Evolutionary conservation across 2,113 vertebrate species (phyloP), one percentile per base, ranked within the genome.

Genomic region (Sebastes schlegelii): DNA sequence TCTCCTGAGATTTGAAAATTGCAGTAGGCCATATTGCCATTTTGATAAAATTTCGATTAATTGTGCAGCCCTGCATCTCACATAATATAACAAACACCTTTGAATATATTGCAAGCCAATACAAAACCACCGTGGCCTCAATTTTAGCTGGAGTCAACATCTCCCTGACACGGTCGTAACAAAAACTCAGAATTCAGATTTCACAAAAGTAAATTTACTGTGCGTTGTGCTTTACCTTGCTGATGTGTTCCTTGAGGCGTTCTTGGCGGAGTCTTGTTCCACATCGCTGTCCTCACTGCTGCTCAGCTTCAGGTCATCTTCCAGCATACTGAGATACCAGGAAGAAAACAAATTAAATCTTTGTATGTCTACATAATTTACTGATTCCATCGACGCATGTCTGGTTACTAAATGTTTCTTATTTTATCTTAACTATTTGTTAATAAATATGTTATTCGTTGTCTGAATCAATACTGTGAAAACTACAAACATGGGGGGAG

Each of bases 201-300:
- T 68, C 23, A 16, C 34, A 4, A 34, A 34, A 43, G 48, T 48
- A 8, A 6, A 66, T 62, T 55, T 14, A 64, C 60, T 54, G 4
- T 11, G 14, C 23, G 70, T 21, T 46, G 12, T 61, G 16, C 14
- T 57, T 80, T 92, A 95, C 98, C 98, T 99, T 93, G 96, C 96
- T 88, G 97, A 97, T 80, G 96, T 96, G 93, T 96, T 98, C 91
- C 97, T 96, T 87, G 97, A 96, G 89, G 97, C 90, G 2, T 96
- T 97, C 95, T 99, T 99, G 89, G 97, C 95, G 17, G 96, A 96
- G 86, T 98, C 98, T 95, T 98, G 98, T 87, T 99, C 98, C 85
- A 93, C 97, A 91, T 99, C 98, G 80, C 98, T 99, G 92, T 99
- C 98, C 94, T 99, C 98, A 67, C 97, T 99, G 94, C 98, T 99